Evolutionary conservation across 2,797 vertebrate species (phyloP).

Genomic region (Champsocephalus esox): DNA sequence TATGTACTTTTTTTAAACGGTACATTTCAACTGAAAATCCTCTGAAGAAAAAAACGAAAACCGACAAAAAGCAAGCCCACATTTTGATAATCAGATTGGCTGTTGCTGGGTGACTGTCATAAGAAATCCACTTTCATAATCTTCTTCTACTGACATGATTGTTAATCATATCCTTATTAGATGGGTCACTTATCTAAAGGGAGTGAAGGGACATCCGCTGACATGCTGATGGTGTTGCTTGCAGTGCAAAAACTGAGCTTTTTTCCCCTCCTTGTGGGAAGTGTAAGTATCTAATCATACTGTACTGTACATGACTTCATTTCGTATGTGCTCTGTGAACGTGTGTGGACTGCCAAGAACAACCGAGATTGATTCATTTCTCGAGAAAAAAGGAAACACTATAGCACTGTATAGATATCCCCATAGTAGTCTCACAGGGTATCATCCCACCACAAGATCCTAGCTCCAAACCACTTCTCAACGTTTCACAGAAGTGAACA

Average conservation of each 20-base stretch:
- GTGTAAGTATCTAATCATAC: slow-evolving; percentile 27
- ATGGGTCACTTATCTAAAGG: slow-evolving; percentile 29
- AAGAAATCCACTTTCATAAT: slow-evolving; percentile 1
- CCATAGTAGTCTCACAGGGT: background rate
- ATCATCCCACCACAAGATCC: slow-evolving; percentile 17
- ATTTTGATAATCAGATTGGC: background rate
- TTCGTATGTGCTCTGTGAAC: slow-evolving; percentile 6
- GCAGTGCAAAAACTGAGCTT: slow-evolving; percentile 36
- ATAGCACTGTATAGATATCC: background rate
- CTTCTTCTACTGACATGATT: background rate
- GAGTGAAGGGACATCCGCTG: slow-evolving; percentile 42
- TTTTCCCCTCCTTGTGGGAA: slow-evolving; percentile 50
- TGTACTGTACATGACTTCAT: background rate
- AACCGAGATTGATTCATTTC: background rate
- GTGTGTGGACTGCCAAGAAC: slow-evolving; percentile 4
- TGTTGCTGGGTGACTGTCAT: background rate
- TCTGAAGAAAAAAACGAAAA: background rate
- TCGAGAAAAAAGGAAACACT: background rate
- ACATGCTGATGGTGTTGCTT: slow-evolving; percentile 53
- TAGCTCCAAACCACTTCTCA: slow-evolving; percentile 29
- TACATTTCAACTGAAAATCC: no score
- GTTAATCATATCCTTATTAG: slow-evolving; percentile 13
- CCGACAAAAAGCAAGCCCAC: background rate
- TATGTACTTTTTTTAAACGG: no score
- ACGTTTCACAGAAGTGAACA: slow-evolving; percentile 45